A percentile compares a stretch with the other conserved stretches of the same genome.
These are phyloP conservation scores for Channa striata DNA, from an alignment of 2,797 vertebrate species.

Conservation along the genomic window DNA sequence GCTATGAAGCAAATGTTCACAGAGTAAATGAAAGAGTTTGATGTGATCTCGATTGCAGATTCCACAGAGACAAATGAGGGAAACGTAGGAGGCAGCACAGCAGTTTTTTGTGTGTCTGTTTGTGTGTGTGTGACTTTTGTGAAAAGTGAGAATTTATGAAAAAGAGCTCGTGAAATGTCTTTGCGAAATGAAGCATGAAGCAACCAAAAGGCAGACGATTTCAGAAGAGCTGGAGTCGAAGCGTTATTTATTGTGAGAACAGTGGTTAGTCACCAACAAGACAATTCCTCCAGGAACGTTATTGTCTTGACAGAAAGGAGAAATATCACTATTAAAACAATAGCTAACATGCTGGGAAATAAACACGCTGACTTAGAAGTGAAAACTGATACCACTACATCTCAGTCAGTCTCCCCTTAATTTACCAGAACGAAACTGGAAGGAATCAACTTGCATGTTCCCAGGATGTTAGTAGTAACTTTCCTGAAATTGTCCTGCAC, in stretches of 20 bases:
- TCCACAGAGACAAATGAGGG: slow-evolving; percentile 32
- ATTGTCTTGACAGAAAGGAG: not conserved
- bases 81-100: slow-evolving; percentile 29
- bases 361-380: no score
- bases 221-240: not conserved
- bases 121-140: slow-evolving; percentile 56
- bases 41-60: slow-evolving; percentile 21
- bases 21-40: slow-evolving; percentile 35
- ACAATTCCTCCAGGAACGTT: not conserved
- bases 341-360: not conserved
- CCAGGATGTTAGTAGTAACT: no score
- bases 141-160: slow-evolving; percentile 43
- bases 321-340: not conserved
- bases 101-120: slow-evolving; percentile 45
- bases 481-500: no score
- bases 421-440: no score
- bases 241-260: slow-evolving; percentile 3
- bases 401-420: no score
- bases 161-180: slow-evolving; percentile 2
- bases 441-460: no score
- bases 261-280: slow-evolving; percentile 16
- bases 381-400: no score
- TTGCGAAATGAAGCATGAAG: slow-evolving; percentile 35
- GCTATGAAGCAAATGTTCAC: slow-evolving; percentile 7
- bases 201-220: slow-evolving; percentile 23